These are phyloP conservation scores for Mya arenaria DNA, from an alignment of 1,140 invertebrate species.

Conservation along the genomic window DNA sequence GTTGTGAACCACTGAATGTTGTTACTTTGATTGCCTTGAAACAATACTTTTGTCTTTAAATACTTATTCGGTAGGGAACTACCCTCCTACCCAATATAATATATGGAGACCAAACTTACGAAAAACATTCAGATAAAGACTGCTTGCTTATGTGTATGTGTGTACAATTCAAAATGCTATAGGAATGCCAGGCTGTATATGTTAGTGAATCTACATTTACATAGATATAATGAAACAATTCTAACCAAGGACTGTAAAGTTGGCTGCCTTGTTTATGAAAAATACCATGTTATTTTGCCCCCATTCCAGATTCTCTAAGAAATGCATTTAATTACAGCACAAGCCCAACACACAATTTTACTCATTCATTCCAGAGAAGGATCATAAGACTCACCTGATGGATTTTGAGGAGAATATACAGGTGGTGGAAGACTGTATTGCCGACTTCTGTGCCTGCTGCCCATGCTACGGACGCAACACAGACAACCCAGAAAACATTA, in stretches of 20 bases:
- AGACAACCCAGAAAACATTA: conserved; percentile 38
- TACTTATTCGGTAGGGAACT: too few relatives aligned
- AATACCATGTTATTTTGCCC: background rate
- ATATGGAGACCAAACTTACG: too few relatives aligned
- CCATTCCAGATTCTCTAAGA: background rate
- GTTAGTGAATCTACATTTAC: background rate
- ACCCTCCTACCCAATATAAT: too few relatives aligned
- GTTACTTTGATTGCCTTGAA: too few relatives aligned
- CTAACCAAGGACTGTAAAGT: background rate
- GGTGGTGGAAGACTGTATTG: conserved; percentile 29
- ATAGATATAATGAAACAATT: background rate
- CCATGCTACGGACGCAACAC: conserved; percentile 27
- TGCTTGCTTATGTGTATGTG: too few relatives aligned
- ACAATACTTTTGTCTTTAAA: too few relatives aligned
- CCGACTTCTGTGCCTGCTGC: conserved; percentile 39
- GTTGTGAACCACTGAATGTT: too few relatives aligned
- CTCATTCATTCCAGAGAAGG: conserved; percentile 3
- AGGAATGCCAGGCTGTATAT: too few relatives aligned
- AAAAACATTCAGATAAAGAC: too few relatives aligned
- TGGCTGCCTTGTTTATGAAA: background rate
- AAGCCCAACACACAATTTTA: background rate
- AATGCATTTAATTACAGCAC: background rate
- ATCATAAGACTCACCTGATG: background rate
- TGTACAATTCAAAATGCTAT: too few relatives aligned
- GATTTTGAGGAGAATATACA: background rate